phyloP scores from a whole-genome alignment of 2,113 vertebrate species.

The Naja naja region DNA sequence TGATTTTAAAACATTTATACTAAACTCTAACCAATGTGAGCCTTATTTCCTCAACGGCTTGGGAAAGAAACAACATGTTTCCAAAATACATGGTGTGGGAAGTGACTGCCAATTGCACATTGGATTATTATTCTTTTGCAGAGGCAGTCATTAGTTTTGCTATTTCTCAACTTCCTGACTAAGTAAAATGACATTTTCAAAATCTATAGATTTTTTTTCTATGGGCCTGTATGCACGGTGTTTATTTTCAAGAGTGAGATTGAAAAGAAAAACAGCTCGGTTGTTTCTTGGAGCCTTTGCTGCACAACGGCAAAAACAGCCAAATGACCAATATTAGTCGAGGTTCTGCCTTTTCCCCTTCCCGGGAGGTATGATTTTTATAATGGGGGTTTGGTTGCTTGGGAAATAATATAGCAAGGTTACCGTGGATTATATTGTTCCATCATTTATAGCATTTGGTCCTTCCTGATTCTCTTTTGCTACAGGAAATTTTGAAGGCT shows the following conservation, averaged over 20 bases:
- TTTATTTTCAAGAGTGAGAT: not conserved
- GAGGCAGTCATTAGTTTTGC: constrained; percentile 32
- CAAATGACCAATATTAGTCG: constrained; percentile 37
- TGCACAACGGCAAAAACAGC: constrained; percentile 18
- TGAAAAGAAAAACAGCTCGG: constrained; percentile 33
- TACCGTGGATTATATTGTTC: not conserved
- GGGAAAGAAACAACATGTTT: constrained; percentile 53
- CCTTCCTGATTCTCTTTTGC: not conserved
- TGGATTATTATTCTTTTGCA: constrained; percentile 50
- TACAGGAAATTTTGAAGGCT: not conserved
- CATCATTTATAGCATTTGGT: not conserved
- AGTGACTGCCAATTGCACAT: constrained; percentile 55
- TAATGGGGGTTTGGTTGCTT: not conserved
- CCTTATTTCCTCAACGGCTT: constrained; percentile 61
- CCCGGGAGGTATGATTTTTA: constrained; percentile 25
- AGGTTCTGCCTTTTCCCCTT: not conserved
- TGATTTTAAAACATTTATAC: constrained; percentile 59
- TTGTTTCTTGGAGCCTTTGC: constrained; percentile 1
- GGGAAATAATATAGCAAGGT: constrained; percentile 20
- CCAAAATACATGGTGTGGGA: constrained; percentile 36
- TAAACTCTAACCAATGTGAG: constrained; percentile 56
- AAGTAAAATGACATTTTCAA: constrained; percentile 33
- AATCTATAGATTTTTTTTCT: constrained; percentile 21
- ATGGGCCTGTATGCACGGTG: not conserved
- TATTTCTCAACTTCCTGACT: not conserved